Evolutionary conservation across 2,797 vertebrate species (phyloP).

Genomic region (Carduelis carduelis): DNA sequence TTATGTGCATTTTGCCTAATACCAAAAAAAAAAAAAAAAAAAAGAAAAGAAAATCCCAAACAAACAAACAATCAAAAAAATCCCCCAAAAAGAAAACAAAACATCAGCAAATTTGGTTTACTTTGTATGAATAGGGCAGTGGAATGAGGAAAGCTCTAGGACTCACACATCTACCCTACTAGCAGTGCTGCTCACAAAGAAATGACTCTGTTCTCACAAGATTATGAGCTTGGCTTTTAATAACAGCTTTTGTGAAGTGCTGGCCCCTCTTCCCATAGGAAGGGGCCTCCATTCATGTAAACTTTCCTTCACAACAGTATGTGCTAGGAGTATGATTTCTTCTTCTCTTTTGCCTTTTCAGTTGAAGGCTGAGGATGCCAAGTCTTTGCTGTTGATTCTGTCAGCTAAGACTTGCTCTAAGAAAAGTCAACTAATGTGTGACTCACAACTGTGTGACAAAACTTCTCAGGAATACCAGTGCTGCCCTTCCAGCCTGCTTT

Average conservation of each 20-base stretch:
- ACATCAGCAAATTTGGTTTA: background rate
- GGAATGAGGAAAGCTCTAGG: background rate
- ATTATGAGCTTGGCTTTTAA: background rate
- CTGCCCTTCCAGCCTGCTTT: background rate
- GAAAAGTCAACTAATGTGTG: background rate
- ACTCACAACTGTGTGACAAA: background rate
- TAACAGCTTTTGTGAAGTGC: background rate
- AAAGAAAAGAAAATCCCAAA: rapidly evolving
- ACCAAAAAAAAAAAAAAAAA: rapidly evolving
- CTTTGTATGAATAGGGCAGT: background rate
- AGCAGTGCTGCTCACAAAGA: background rate
- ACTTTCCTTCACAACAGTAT: background rate
- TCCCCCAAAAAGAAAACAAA: background rate
- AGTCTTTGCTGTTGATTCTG: background rate
- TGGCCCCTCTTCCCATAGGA: background rate
- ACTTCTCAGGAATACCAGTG: background rate
- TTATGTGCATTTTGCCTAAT: background rate
- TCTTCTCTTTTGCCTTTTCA: background rate
- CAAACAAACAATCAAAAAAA: too few relatives aligned
- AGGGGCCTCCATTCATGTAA: background rate
- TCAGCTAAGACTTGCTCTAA: background rate
- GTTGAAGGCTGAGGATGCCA: background rate
- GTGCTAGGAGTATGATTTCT: background rate
- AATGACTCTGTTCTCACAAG: background rate
- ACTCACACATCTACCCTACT: background rate